Conservation (phyloP, 2,113 vertebrate genomes). For the Cichladusa arquata region DNA sequence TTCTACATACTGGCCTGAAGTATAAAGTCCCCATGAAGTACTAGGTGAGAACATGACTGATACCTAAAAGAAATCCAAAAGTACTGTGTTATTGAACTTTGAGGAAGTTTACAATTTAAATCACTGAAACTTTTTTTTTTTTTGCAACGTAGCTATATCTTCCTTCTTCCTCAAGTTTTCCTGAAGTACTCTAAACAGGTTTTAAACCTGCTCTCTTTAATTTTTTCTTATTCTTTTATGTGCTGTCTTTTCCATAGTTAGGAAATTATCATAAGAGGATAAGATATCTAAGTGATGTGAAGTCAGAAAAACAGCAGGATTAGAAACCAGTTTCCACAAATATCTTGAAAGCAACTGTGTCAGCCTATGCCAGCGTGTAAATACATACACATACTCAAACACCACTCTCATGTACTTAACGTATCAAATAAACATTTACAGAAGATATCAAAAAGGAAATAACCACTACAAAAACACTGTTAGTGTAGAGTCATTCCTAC, state of each 20-base stretch:
- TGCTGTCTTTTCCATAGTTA: neutral
- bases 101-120: neutral
- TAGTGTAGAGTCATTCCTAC: neutral
- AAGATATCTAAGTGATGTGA: neutral
- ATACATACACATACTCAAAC: neutral
- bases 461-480: neutral
- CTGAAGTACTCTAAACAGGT: neutral
- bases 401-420: neutral
- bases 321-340: neutral
- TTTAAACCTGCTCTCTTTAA: neutral
- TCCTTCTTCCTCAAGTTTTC: neutral
- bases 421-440: slow-evolving; percentile 8
- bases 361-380: neutral
- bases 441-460: slow-evolving; percentile 23
- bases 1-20: neutral
- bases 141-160: neutral
- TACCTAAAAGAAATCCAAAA: neutral
- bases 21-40: neutral
- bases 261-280: neutral
- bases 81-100: neutral
- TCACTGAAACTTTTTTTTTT: neutral
- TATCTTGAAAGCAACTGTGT: neutral
- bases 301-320: neutral
- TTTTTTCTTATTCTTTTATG: neutral
- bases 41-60: neutral